Evolutionary conservation across 2,888 invertebrate species (phyloP).

Genomic region (Tiphia femorata): DNA sequence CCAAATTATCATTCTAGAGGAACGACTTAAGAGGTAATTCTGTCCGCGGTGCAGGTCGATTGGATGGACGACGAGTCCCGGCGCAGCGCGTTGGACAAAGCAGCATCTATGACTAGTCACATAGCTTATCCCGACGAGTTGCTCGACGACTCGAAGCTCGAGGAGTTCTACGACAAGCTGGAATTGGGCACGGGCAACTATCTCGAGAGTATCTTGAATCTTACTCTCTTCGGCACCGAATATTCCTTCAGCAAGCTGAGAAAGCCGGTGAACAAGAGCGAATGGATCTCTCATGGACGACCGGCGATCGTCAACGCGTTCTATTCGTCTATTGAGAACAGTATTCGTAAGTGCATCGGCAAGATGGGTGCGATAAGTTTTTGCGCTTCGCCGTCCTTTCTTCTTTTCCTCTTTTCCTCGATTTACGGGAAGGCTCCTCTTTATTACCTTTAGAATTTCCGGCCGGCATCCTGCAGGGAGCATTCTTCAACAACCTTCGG

Average conservation of each 20-base stretch:
- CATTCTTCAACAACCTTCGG: conserved; percentile 89
- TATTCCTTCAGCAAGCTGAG: conserved; percentile 70
- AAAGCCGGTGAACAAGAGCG: conserved; percentile 71
- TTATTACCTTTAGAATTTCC: conserved; percentile 65
- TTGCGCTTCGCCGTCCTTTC: no score
- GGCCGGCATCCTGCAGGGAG: conserved; percentile 92
- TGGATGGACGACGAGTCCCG: conserved; percentile 95
- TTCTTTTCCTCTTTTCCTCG: no score
- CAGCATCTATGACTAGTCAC: conserved; percentile 86
- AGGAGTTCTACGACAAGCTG: conserved; percentile 78
- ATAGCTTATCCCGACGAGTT: conserved; percentile 95
- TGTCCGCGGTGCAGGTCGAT: conserved; percentile 71
- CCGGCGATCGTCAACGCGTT: conserved; percentile 73
- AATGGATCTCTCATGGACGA: conserved; percentile 71
- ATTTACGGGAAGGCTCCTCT: no score
- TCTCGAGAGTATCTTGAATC: conserved; percentile 69
- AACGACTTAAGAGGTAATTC: not conserved
- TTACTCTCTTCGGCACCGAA: conserved; percentile 71
- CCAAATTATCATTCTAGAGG: not conserved
- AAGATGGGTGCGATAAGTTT: not conserved
- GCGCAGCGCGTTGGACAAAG: conserved; percentile 82
- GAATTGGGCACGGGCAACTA: conserved; percentile 68
- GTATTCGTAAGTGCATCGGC: conserved; percentile 69
- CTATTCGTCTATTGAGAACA: conserved; percentile 72
- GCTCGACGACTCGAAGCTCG: conserved; percentile 83